Base-by-base conservation (phyloP, 2,888 invertebrate species). In the Crocallis elinguaria region DNA sequence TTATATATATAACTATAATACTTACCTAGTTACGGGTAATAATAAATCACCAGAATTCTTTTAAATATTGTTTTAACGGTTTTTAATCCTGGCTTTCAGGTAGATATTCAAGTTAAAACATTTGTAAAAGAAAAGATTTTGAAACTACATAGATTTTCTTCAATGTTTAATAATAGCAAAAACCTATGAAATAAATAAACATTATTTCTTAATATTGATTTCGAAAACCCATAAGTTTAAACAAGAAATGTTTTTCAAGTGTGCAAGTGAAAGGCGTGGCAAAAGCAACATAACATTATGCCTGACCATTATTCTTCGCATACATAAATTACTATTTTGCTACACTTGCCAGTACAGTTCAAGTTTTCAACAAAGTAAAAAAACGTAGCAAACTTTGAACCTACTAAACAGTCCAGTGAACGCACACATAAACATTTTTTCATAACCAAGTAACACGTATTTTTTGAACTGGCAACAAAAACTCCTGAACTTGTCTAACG, bases 381-480 rank as follows among this genome's bases (percentile, higher is more conserved):
- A 35, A 21, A 13, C 5, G 37, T 16, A 21, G 8, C 12, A 21
- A 48, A 30, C 23, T 30, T 29, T 23, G 17, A 14, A 13, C 25
- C 23, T 9, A 30, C 17, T 32, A 32, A 46, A 35, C 21, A 49
- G 38, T 43, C 11, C 30, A 39, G 17, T 32, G 13, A 19, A 32
- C 33, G 7, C 35, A 19, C 33, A 37, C 6, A 48, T 36, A 50
- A 57, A 59, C 52, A 57, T 50, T 57, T 60, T 52, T 52, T 64
- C 54, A 64, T 62, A 64, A 59, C 49, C 50, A 51, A 66, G 58
- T 70, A 68, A 75, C 72, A 69, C 58, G 64, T 69, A 78, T 73
- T 74, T 75, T 68, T 71, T 64, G 52, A 77, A 74, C 73, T 66
- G 68, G 66, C 76, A 74, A 79, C 80, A 78, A 78, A 81, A 66